These are phyloP conservation scores for Pyrrhopygopsis socrates DNA, from an alignment of 2,888 invertebrate genomes.

Conservation along the genomic window DNA sequence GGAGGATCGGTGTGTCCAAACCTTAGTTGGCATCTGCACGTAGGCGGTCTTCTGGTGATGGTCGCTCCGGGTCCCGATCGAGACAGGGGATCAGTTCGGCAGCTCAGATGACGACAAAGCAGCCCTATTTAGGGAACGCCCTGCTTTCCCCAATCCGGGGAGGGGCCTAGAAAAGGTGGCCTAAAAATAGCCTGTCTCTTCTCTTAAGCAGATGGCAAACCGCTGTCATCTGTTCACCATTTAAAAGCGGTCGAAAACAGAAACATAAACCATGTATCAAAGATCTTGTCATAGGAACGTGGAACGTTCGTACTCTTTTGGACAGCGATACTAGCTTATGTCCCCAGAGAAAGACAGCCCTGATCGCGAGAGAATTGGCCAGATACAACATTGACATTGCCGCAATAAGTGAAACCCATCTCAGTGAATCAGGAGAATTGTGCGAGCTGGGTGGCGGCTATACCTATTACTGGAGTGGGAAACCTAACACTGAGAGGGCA, in stretches of 20 bases:
- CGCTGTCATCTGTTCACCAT: constrained; percentile 20
- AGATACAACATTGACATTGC: too few species aligned
- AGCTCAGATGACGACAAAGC: constrained; percentile 59
- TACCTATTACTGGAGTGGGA: too few species aligned
- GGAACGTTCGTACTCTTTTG: background rate
- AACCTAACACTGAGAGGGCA: too few species aligned
- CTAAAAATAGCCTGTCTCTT: constrained; percentile 22
- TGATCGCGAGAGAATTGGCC: too few species aligned
- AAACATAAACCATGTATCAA: background rate
- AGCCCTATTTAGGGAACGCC: constrained; percentile 59
- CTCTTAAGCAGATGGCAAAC: background rate
- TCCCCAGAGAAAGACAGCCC: background rate
- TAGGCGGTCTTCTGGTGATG: background rate
- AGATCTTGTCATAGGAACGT: background rate
- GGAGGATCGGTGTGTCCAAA: too few species aligned
- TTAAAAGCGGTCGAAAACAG: background rate
- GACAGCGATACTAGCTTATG: background rate
- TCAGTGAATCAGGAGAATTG: too few species aligned
- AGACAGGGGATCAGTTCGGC: constrained; percentile 40
- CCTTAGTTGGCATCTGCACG: background rate
- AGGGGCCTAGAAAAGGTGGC: constrained; percentile 41
- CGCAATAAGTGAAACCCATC: too few species aligned
- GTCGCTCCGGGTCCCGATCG: background rate
- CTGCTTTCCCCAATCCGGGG: constrained; percentile 46
- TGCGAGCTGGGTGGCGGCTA: too few species aligned